Conservation (phyloP, 1,140 invertebrate species). For the Drosophila micromelanica region DNA sequence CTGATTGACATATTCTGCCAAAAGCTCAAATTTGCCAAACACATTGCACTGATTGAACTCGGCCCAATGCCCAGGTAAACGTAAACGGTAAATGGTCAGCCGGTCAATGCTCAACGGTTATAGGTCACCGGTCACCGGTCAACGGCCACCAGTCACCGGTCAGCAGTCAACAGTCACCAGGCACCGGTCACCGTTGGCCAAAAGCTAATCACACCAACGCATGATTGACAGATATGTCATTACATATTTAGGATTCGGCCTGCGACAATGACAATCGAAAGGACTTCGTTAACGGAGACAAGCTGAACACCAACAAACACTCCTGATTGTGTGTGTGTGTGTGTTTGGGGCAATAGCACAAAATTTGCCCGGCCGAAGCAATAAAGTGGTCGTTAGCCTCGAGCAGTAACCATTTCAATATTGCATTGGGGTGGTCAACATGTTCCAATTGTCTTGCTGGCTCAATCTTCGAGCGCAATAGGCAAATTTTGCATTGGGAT, state of each 20-base stretch:
- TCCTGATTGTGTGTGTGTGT: not conserved
- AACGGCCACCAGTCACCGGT: constrained; percentile 1
- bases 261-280: not conserved
- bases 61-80: no score
- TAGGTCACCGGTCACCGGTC: constrained; percentile 2
- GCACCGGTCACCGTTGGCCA: constrained; percentile 4
- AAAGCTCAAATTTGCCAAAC: constrained; percentile 8
- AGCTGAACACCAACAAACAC: not conserved
- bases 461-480: not conserved
- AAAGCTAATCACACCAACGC: constrained; percentile 40
- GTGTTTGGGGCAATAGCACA: constrained; percentile 9
- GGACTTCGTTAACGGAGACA: constrained; percentile 2
- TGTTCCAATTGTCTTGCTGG: constrained; percentile 1
- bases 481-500: constrained; percentile 8
- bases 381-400: not conserved
- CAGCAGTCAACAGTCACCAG: not conserved
- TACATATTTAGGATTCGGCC: constrained; percentile 33
- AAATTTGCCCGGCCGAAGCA: constrained; percentile 6
- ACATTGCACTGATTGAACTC: constrained; percentile 29
- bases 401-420: constrained; percentile 25
- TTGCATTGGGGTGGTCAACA: constrained; percentile 9
- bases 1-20: constrained; percentile 15
- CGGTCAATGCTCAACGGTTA: not conserved
- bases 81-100: not conserved
- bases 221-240: constrained; percentile 33